Conservation (phyloP, 2,113 vertebrate species). For the Oostethus manadensis region DNA sequence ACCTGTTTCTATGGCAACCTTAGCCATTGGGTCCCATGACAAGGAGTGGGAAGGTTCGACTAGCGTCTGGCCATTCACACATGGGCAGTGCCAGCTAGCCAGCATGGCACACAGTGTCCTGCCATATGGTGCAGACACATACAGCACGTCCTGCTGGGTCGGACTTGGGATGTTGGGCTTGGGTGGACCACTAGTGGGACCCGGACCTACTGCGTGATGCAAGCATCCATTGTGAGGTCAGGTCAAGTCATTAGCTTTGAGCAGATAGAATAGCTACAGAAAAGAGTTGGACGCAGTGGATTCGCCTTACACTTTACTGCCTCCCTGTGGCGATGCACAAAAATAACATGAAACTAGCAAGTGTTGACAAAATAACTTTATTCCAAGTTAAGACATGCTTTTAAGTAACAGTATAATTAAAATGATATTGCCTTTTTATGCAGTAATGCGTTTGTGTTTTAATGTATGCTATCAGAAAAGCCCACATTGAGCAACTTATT, state of each 20-base stretch:
- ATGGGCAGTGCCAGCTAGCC: constrained; percentile 71
- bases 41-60: constrained; percentile 65
- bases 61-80: constrained; percentile 78
- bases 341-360: constrained; percentile 28
- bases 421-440: constrained; percentile 56
- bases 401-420: constrained; percentile 57
- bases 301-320: constrained; percentile 52
- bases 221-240: constrained; percentile 1
- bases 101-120: constrained; percentile 76
- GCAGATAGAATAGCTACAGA: background rate
- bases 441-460: constrained; percentile 19
- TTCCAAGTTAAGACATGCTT: constrained; percentile 60
- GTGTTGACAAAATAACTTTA: constrained; percentile 71
- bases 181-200: constrained; percentile 39
- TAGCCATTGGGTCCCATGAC: constrained; percentile 71
- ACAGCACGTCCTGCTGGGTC: constrained; percentile 63
- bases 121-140: constrained; percentile 77
- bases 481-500: constrained; percentile 9
- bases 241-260: background rate
- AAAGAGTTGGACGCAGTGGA: background rate
- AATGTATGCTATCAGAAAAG: constrained; percentile 25
- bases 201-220: constrained; percentile 38
- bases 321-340: constrained; percentile 52
- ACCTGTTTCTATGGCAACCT: constrained; percentile 75
- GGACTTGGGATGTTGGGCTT: constrained; percentile 42